These are phyloP conservation scores for Diplosoma virens DNA, from an alignment of 23 tunicate genomes.

Conservation along the genomic window DNA sequence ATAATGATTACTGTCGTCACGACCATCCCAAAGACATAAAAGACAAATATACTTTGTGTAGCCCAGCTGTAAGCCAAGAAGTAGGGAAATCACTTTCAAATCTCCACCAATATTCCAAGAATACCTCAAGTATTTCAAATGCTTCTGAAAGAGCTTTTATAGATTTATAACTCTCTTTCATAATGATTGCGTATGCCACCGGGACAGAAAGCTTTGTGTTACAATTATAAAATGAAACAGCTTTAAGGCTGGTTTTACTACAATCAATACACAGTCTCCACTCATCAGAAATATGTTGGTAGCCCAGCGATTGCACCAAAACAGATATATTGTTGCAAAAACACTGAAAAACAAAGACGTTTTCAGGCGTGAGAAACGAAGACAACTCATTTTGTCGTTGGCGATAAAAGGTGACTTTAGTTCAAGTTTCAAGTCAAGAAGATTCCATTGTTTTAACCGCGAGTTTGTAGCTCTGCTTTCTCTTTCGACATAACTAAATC, in stretches of 20 bases:
- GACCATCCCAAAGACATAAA: slow-evolving; percentile 45
- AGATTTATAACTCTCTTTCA: neutral
- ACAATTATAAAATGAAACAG: neutral
- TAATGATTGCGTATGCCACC: no score
- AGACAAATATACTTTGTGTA: slow-evolving; percentile 35
- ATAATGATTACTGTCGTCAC: slow-evolving; percentile 36
- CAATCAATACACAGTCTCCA: neutral
- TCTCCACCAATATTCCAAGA: slow-evolving; percentile 26
- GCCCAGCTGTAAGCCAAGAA: slow-evolving; percentile 26
- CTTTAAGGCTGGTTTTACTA: neutral
- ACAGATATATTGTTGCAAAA: neutral
- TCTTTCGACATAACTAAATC: no score
- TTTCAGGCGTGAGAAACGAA: no score
- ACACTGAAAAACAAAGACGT: neutral
- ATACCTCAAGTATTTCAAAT: slow-evolving; percentile 9
- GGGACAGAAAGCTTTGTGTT: neutral
- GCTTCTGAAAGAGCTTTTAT: slow-evolving; percentile 1
- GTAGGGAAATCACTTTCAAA: slow-evolving; percentile 32
- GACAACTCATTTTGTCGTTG: neutral
- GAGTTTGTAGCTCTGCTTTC: no score
- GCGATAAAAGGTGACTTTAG: neutral
- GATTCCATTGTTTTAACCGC: no score
- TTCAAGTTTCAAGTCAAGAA: no score
- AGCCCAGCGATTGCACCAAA: neutral
- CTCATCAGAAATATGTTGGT: neutral